Conservation (phyloP, 2,113 vertebrate species). For the Hydropotes inermis region DNA sequence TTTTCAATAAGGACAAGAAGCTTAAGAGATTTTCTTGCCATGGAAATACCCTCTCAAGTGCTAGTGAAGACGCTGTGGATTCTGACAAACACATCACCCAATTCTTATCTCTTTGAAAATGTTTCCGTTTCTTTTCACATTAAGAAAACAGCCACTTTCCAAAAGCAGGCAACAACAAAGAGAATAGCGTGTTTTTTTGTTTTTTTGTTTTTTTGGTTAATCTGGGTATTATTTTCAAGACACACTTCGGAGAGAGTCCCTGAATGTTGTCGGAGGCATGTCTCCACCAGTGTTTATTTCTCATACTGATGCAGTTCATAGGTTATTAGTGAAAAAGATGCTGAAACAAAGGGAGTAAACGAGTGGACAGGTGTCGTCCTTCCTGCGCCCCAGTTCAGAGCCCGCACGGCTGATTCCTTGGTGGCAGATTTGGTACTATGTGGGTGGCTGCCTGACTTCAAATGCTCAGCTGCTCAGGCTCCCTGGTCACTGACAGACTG, state of each 20-base stretch:
- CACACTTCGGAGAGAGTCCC: conserved; percentile 58
- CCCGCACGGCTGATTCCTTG: not conserved
- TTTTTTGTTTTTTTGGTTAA: conserved; percentile 33
- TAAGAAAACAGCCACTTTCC: conserved; percentile 68
- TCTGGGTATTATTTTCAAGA: conserved; percentile 76
- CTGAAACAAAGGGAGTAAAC: conserved; percentile 54
- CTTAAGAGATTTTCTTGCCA: not conserved
- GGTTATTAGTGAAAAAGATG: conserved; percentile 72
- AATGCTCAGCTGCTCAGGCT: conserved; percentile 72
- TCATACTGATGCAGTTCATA: conserved; percentile 68
- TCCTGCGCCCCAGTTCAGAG: conserved; percentile 32
- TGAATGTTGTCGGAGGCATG: conserved; percentile 31
- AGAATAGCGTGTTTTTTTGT: conserved; percentile 9
- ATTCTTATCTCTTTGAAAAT: conserved; percentile 71
- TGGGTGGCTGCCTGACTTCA: conserved; percentile 76
- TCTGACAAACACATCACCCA: conserved; percentile 41
- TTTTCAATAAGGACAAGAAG: not conserved
- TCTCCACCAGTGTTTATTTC: conserved; percentile 77
- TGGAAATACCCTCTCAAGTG: conserved; percentile 35
- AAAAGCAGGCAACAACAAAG: conserved; percentile 75
- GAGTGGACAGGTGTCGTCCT: conserved; percentile 68
- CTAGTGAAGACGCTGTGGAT: conserved; percentile 55
- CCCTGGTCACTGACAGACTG: conserved; percentile 69
- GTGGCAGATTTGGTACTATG: conserved; percentile 68
- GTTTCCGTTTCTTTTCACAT: conserved; percentile 71